Evolutionary conservation across 1,140 invertebrate genomes (phyloP), one percentile per base, ranked within the genome.

Genomic region (Cylas formicarius): DNA sequence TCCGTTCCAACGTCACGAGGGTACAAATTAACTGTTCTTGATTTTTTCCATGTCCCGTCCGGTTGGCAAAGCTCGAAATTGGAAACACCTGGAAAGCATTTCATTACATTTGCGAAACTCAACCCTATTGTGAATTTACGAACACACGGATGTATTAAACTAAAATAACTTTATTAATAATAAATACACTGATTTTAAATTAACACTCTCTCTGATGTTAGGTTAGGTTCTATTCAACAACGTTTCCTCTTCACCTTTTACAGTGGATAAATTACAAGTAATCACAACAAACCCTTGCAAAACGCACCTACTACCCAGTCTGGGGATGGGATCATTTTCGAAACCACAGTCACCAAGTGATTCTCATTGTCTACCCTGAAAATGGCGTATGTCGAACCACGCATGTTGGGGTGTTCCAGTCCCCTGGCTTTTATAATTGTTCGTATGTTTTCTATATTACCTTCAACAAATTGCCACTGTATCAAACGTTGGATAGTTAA

Each of bases 371-470:
- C 92, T 0, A 96, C 92, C 13, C 90, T 73, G 60, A 97, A 96
- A 0, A 94, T 87, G 0, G 92, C 91, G 54, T 89, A 92, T 0
- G 92, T 95, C 57, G 82, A 86, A 1, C 88, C 86, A 7, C 88
- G 89, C 0, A 96, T 82, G 66, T 95, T 93, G 2, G 93, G 93
- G 72, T 90, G 90, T 48, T 82, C 84, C 22, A 97, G 82, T 0
- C 92, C 93, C 37, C 90, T 74, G 0, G 96, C 92, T 72, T 98
- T 99, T 35, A 99, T 94, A 45, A 99, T 97, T 0, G 96, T 99
- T 7, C 93, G 76, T 17, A 98, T 88, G 58, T 92, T 79, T 8
- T 21, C 22, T 2, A 45, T 39, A 32, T 50, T 45, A 6, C 22
- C 48, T 43, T 22, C 18, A 33, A 39, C 10, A 17, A n/a, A n/a